Base-by-base conservation (phyloP, 1,140 invertebrate species). In the Ganaspis sp. region DNA sequence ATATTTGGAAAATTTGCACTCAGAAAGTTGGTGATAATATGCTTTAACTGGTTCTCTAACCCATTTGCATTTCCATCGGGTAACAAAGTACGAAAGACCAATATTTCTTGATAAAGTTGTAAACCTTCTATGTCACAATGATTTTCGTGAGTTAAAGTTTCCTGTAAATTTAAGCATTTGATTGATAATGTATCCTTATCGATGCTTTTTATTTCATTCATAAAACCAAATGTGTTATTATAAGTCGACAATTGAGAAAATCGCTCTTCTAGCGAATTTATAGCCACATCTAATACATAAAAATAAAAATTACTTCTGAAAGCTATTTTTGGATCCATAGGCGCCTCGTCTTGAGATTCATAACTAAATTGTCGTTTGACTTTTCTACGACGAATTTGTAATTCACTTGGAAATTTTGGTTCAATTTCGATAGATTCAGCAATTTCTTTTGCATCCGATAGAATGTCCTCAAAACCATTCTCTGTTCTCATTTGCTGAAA, bases 301-400 rank as follows among this genome's bases (percentile, higher is more conserved):
- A 17, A 38, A 26, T 19, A 74, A 42, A 74, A 74, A 69, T 74
- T 64, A 1, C 40, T 29, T 74, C 23, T 74, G 15, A 69, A 74
- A 19, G 19, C 4, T 15, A 12, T 15, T 26, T 15, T 69, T 38
- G 29, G 54, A 69, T 17, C 37, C 40, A 6, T 8, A 42, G 45
- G 17, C 19, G 73, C 11, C n/a, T 74, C 54, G 15, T 74, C 58
- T 64, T 69, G 40, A 12, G 3, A 6, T 74, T 74, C 58, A 40
- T 74, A 69, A 11, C 69, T 40, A 26, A 69, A 69, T 21, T 34
- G 53, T 4, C 40, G 11, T 26, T 69, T 23, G 17, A 58, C n/a
- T 42, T n/a, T 58, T 74, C 73, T 58, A 42, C 23, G 38, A 19
- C 73, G 45, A 1, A 74, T 9, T 19, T 37, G 29, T 6, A 15